These are phyloP conservation scores for Lasioglossum malachurum DNA, from an alignment of 2,888 invertebrate species.

Conservation along the genomic window DNA sequence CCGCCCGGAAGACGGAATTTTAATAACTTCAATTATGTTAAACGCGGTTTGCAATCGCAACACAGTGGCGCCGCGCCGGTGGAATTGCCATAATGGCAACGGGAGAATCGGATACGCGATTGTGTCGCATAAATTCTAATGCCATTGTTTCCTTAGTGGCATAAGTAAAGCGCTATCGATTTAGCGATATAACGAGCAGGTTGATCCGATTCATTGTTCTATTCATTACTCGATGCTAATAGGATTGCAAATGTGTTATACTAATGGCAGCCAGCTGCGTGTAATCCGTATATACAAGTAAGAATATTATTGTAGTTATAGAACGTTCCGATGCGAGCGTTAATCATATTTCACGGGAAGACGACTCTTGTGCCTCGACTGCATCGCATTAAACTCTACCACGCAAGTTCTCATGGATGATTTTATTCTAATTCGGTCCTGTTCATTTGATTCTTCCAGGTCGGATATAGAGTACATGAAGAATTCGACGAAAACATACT, in stretches of 20 bases:
- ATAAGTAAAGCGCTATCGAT: constrained; percentile 47
- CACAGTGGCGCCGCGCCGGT: neutral
- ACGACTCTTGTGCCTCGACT: neutral
- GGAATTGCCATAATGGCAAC: constrained; percentile 9
- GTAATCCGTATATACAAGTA: constrained; percentile 26
- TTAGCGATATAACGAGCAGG: constrained; percentile 48
- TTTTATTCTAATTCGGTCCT: neutral
- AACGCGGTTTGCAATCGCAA: constrained; percentile 1
- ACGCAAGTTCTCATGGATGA: neutral
- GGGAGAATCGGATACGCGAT: constrained; percentile 25
- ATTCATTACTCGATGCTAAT: constrained; percentile 62
- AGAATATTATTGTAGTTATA: constrained; percentile 23
- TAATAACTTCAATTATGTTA: constrained; percentile 13
- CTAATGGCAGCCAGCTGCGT: constrained; percentile 24
- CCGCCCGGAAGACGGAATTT: neutral
- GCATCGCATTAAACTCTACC: neutral
- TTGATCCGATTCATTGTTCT: constrained; percentile 61
- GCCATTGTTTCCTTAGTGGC: constrained; percentile 50
- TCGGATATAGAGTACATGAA: constrained; percentile 89
- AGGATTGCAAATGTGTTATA: constrained; percentile 42
- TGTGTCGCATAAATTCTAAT: constrained; percentile 34
- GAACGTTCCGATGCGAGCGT: neutral
- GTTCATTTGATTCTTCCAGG: constrained; percentile 85
- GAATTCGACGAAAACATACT: constrained; percentile 88
- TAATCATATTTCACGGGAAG: neutral